phyloP scores from a whole-genome alignment of 2,113 vertebrate species.

The Nothobranchius kuhntae region DNA sequence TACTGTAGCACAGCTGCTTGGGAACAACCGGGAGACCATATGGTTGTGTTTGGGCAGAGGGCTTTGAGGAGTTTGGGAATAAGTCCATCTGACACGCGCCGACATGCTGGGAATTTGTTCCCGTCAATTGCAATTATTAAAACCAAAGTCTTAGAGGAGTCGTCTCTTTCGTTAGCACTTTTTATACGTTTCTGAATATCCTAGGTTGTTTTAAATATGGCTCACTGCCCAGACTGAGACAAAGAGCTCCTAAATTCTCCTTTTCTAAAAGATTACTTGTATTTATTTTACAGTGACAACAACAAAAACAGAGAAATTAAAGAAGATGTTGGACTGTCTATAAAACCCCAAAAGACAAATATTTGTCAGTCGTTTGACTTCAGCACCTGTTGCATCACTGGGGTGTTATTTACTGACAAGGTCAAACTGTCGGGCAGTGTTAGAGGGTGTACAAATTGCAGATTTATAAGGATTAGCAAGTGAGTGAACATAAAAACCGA shows the following conservation, averaged over 20 bases:
- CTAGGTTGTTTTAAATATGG: conserved; percentile 47
- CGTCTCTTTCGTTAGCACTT: conserved; percentile 36
- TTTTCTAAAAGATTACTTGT: conserved; percentile 34
- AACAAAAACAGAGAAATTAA: background rate
- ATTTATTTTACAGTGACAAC: conserved; percentile 25
- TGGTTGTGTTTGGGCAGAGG: conserved; percentile 77
- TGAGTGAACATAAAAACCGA: background rate
- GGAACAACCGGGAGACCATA: conserved; percentile 75
- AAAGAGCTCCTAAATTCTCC: conserved; percentile 16
- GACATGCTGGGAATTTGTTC: conserved; percentile 70
- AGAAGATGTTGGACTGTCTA: conserved; percentile 17
- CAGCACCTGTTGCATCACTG: conserved; percentile 2
- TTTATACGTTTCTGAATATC: conserved; percentile 47
- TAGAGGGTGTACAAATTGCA: too few relatives aligned
- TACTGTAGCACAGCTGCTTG: conserved; percentile 69
- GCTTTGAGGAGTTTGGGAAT: conserved; percentile 78
- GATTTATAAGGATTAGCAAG: background rate
- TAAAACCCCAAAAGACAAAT: conserved; percentile 30
- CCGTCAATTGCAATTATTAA: conserved; percentile 74
- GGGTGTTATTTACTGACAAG: background rate
- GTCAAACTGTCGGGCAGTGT: too few relatives aligned
- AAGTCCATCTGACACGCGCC: conserved; percentile 72
- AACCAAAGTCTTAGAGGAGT: conserved; percentile 32
- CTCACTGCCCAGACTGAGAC: conserved; percentile 27
- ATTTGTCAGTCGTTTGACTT: conserved; percentile 41